Evolutionary conservation across 2,888 invertebrate genomes (phyloP), one percentile per base, ranked within the genome.

Genomic region (Agapetus fuscipes): DNA sequence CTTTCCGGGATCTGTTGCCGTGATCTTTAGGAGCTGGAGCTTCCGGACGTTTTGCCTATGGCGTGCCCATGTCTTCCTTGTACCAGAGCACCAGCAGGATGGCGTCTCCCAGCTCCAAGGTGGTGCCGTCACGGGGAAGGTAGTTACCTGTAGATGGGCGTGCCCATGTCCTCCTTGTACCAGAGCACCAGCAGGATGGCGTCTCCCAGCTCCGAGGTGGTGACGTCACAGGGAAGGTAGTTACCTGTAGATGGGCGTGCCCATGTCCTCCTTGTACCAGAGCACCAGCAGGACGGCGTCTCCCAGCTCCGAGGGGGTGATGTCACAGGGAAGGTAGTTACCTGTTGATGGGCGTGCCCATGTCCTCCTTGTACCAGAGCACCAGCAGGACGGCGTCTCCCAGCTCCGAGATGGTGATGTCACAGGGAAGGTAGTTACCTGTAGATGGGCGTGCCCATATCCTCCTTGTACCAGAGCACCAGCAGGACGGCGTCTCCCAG

Each of bases 301-400:
- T 20, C 79, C 81, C 30, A 76, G 74, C 50, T 85, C 80, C 46
- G 78, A 76, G 29, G 86, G 83, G 48, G 86, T 81, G 60, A 91
- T 87, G 73, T 91, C 88, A 59, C 91, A 91, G 9, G 90, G 91
- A 50, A 91, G 74, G 63, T 85, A 85, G 41, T 66, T 71, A 89
- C 89, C 89, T 91, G 74, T 89, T 91, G 56, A 91, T 87, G 42
- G 90, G 88, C 44, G 87, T 86, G 51, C 87, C 87, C 44, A 86
- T 72, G 58, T 89, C 90, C 59, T 89, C 89, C 48, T 87, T 74
- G 64, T 90, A 90, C 91, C 91, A 91, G 38, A 91, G 71, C 44
- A 91, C 87, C 35, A 91, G 71, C 11, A 87, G 74, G 16, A 88
- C 88, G 39, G 85, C 81, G 59, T 91, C 90, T 20, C 79, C 81